Base-by-base conservation (phyloP, 2,113 vertebrate genomes). In the Chionomys nivalis region DNA sequence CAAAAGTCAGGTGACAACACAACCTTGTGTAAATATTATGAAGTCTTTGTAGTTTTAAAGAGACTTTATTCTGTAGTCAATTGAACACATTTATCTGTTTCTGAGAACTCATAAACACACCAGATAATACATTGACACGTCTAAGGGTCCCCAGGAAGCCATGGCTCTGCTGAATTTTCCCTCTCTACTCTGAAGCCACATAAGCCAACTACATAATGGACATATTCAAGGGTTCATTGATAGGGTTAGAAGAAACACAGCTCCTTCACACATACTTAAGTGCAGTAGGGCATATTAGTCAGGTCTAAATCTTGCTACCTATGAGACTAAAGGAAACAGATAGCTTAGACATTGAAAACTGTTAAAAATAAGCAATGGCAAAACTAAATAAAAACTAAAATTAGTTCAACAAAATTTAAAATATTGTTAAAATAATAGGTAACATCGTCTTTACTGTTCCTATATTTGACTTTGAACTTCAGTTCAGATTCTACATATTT, bases 221-320 rank as follows among this genome's bases (percentile, higher is more conserved):
- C 42, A 2, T 81, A 63, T 96, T 98, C 96, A 97, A 98, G 91
- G n/a, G 55, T 87, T 97, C 98, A 26, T 96, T 98, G 97, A 95
- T 75, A 97, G 96, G 33, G 88, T 47, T 89, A 75, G 91, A 58
- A 96, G 87, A 94, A 83, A 70, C n/a, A 95, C 49, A 93, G 75
- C 12, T 73, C 66, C 72, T 91, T 96, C 77, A 91, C 92, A 97
- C 81, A 94, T 79, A 97, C 96, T 97, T 96, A 97, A 97, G 97
- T 79, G 33, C 47, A 97, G 65, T 47, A 92, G 88, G 58, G 70
- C 75, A 36, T 2, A 9, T 65, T 3, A 52, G 82, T 93, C 58
- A 77, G 94, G 79, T 97, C 87, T 72, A 88, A 94, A 95, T 95
- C 79, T 95, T 65, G 26, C 39, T 89, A 83, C 77, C 36, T 96